Conservation (phyloP, 2,797 vertebrate species). For the Rachycentron canadum region DNA sequence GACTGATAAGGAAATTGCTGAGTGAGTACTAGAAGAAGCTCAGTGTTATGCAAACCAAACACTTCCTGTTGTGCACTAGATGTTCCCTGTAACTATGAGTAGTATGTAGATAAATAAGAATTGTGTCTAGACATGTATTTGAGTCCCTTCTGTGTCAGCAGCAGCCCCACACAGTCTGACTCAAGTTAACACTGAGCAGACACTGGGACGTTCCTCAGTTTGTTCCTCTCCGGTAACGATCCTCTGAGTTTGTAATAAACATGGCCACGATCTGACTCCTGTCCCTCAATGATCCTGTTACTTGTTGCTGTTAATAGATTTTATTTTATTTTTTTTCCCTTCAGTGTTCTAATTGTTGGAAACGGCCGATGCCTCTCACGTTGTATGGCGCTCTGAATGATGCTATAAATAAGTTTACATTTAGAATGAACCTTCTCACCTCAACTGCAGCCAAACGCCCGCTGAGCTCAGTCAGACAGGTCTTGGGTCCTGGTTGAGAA, state of each 20-base stretch:
- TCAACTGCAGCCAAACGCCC: neutral
- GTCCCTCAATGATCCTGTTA: neutral
- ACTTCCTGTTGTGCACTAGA: neutral
- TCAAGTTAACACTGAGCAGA: neutral
- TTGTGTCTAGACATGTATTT: neutral
- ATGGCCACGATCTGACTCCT: neutral
- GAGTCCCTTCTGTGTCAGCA: neutral
- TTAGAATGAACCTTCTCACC: neutral
- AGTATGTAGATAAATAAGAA: neutral
- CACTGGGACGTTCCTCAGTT: neutral
- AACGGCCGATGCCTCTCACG: neutral
- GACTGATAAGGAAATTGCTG: neutral
- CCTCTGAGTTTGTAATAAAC: neutral
- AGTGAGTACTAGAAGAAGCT: neutral
- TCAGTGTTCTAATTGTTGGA: neutral
- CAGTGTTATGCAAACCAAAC: neutral
- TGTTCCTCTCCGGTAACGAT: neutral
- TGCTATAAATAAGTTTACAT: neutral
- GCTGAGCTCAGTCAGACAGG: neutral
- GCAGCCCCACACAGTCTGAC: neutral
- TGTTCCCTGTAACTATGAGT: constrained; percentile 5
- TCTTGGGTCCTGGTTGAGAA: neutral
- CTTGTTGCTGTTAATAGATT: neutral
- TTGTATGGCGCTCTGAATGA: neutral
- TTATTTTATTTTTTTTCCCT: neutral